These are phyloP conservation scores for Globia sparganii DNA, from an alignment of 2,888 invertebrate species.

Conservation along the genomic window DNA sequence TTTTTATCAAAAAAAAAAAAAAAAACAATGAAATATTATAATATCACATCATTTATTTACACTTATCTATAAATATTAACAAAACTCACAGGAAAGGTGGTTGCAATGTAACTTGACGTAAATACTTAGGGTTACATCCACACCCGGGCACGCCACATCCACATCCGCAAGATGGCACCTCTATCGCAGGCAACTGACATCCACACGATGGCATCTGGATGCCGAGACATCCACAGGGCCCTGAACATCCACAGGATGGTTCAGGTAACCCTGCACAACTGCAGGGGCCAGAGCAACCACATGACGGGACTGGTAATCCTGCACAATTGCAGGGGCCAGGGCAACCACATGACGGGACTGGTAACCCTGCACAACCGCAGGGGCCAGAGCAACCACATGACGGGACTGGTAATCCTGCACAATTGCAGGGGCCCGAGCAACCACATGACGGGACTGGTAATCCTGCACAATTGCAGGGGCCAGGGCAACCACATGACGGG, in stretches of 20 bases:
- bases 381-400: conserved; percentile 41
- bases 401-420: background rate
- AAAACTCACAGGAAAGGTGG: conserved; percentile 78
- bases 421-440: conserved; percentile 31
- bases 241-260: conserved; percentile 47
- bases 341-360: conserved; percentile 35
- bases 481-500: conserved; percentile 36
- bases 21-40: background rate
- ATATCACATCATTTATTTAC: conserved; percentile 35
- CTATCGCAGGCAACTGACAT: conserved; percentile 50
- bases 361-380: conserved; percentile 19
- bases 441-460: conserved; percentile 26
- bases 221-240: conserved; percentile 46
- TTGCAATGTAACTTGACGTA: conserved; percentile 78
- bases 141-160: conserved; percentile 39
- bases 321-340: conserved; percentile 35
- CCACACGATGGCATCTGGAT: conserved; percentile 53
- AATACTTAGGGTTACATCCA: conserved; percentile 62
- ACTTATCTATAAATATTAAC: conserved; percentile 1
- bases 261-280: conserved; percentile 12
- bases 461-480: conserved; percentile 23
- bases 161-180: conserved; percentile 51
- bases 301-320: conserved; percentile 44
- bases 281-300: conserved; percentile 41
- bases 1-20: background rate